Conservation (phyloP, 2,888 invertebrate species). For the Caenorhabditis auriculariae region DNA sequence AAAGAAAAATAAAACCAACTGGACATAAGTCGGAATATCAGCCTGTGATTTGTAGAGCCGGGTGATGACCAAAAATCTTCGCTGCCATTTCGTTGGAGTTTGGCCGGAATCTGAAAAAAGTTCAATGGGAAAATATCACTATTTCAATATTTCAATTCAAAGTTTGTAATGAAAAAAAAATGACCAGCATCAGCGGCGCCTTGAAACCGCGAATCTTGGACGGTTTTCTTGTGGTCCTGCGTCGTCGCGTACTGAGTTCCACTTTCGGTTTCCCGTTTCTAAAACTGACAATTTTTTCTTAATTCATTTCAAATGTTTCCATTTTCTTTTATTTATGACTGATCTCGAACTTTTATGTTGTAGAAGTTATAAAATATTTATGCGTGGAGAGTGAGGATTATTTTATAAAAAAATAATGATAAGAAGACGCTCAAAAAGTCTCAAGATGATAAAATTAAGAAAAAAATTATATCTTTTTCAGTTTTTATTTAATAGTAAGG, state of each 20-base stretch:
- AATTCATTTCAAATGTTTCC: no score
- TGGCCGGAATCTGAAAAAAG: constrained; percentile 26
- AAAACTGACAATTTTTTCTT: no score
- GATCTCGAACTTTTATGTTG: no score
- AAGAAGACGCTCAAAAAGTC: no score
- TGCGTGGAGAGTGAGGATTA: no score
- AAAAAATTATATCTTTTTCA: no score
- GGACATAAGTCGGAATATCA: constrained; percentile 50
- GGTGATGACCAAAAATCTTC: constrained; percentile 49
- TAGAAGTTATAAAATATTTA: no score
- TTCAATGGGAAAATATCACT: not conserved
- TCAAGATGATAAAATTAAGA: no score
- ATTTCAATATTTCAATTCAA: not conserved
- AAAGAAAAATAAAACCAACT: constrained; percentile 35
- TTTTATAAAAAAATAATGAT: no score
- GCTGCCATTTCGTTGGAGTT: constrained; percentile 45
- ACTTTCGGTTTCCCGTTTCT: no score
- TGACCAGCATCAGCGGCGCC: constrained; percentile 22
- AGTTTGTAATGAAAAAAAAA: constrained; percentile 2
- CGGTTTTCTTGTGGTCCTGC: constrained; percentile 23
- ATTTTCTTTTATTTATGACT: no score
- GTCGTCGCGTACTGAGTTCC: constrained; percentile 37
- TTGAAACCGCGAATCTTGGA: constrained; percentile 29
- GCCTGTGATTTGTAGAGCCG: constrained; percentile 35
- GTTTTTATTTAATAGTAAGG: no score